These are phyloP conservation scores for Chionodraco myersi DNA, from an alignment of 2,113 vertebrate genomes.

Conservation along the genomic window DNA sequence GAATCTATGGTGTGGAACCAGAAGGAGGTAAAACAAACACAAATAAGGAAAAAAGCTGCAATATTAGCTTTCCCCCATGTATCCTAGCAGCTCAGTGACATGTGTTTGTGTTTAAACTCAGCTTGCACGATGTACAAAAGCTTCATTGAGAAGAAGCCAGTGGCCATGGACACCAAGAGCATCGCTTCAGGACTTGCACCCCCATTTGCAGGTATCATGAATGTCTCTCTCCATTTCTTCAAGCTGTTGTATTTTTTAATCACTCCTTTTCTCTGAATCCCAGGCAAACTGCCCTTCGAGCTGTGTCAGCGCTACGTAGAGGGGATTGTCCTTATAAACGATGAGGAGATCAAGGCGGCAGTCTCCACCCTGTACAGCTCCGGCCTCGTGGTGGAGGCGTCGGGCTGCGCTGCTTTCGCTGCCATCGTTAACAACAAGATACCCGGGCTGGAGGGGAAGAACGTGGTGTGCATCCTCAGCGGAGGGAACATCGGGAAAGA, in stretches of 20 bases:
- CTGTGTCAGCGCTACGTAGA: conserved; percentile 80
- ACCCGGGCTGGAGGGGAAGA: conserved; percentile 75
- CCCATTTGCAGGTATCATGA: conserved; percentile 79
- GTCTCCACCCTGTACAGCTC: conserved; percentile 79
- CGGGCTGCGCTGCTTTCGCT: conserved; percentile 81
- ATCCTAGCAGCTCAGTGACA: background rate
- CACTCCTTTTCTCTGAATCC: background rate
- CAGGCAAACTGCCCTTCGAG: conserved; percentile 79
- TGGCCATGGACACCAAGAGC: conserved; percentile 83
- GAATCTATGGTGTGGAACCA: conserved; percentile 85
- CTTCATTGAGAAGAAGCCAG: conserved; percentile 81
- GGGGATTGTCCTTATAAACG: conserved; percentile 80
- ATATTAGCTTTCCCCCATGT: background rate
- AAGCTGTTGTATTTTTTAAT: background rate
- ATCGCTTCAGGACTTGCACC: conserved; percentile 84
- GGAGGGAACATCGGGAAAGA: conserved; percentile 85
- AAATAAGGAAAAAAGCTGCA: background rate
- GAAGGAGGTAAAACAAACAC: conserved; percentile 77
- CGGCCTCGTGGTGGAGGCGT: conserved; percentile 83
- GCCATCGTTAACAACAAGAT: conserved; percentile 78
- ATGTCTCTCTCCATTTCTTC: background rate
- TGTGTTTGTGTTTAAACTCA: conserved; percentile 48
- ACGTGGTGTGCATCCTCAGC: conserved; percentile 78
- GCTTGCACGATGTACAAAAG: conserved; percentile 86
- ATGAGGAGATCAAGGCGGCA: conserved; percentile 79